Conservation (phyloP, 2,113 vertebrate species). For the Ptilonorhynchus violaceus region DNA sequence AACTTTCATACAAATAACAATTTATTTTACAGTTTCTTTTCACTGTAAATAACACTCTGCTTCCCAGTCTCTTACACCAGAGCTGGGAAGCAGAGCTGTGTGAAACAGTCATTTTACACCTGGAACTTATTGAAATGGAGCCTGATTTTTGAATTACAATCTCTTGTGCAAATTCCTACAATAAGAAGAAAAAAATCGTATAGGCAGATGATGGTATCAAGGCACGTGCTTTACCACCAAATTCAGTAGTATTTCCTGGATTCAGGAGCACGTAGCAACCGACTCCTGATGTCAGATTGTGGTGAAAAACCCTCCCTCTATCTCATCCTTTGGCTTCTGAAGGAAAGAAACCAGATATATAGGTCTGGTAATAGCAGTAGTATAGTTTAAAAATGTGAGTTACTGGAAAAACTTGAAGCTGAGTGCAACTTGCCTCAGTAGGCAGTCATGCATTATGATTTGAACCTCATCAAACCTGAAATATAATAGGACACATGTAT, state of each 20-base stretch:
- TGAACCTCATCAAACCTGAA: neutral
- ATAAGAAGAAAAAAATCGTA: neutral
- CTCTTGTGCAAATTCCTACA: neutral
- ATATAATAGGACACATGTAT: neutral
- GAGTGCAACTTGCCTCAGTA: neutral
- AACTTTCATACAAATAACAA: neutral
- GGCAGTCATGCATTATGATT: rapidly evolving
- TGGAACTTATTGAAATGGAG: neutral
- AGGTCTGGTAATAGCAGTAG: neutral
- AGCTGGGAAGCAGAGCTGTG: neutral
- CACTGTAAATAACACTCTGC: neutral
- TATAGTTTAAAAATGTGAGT: neutral
- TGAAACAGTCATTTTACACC: neutral
- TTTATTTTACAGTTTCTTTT: neutral
- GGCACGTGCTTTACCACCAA: rapidly evolving
- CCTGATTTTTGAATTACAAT: neutral
- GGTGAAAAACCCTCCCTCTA: rapidly evolving
- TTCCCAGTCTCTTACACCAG: neutral
- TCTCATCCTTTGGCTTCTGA: neutral
- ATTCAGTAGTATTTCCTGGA: neutral
- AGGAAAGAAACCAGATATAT: neutral
- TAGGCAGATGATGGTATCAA: neutral
- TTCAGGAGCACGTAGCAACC: neutral
- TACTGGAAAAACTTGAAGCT: neutral
- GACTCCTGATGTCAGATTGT: neutral